Evolutionary conservation across 2,113 vertebrate species (phyloP), one percentile per base, ranked within the genome.

Genomic region (Abramis brama): DNA sequence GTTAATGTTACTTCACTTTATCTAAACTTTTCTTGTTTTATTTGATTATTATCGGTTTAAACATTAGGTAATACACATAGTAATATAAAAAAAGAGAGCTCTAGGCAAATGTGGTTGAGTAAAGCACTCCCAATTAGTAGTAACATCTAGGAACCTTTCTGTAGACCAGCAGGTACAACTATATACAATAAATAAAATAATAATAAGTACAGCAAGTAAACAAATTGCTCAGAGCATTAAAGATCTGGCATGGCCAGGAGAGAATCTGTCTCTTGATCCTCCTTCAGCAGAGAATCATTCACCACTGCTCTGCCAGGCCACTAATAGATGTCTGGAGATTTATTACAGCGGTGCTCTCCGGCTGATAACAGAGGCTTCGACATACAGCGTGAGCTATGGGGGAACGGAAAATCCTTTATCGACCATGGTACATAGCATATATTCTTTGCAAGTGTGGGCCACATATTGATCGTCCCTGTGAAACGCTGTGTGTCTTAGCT

Each of bases 381-480:
- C 33, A 82, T 79, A 60, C 85, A 85, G 60, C 1, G 47, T 70
- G 71, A 68, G 68, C 68, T 68, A 62, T 21, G 76, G 62, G 43
- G 17, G 50, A 47, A 66, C 3, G 23, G 43, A 82, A 74, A 84
- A 86, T 74, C 2, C 47, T 68, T 55, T 81, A 87, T 81, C 71
- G 82, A 87, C 76, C 68, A 30, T 4, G 36, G n/a, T 13, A 55
- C n/a, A 68, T 27, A 30, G 25, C 71, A 80, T 50, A 45, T 30
- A 86, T 74, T 57, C 60, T 81, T 75, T 78, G 76, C 79, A 83
- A 82, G 71, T 45, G 45, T 43, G 68, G 25, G 76, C 68, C 59
- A 79, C 85, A 25, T 88, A 85, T 88, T 50, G 87, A 86, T 83
- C n/a, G 73, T 79, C 52, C 68, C 73, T 17, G 30, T 68, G 64